phyloP scores from a whole-genome alignment of 2,797 vertebrate genomes.

The Distichodus sexfasciatus region DNA sequence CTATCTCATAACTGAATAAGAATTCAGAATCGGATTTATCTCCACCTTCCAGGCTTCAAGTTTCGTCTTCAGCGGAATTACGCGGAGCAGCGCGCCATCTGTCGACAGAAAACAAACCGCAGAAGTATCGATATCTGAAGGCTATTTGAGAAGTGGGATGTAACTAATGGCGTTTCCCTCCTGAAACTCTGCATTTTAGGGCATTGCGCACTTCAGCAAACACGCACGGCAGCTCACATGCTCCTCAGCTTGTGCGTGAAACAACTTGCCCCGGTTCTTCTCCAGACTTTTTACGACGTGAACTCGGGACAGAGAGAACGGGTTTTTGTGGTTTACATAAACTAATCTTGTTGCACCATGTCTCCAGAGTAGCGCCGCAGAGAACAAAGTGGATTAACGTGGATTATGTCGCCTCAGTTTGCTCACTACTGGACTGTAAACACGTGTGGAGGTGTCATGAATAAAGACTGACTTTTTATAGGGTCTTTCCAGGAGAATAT shows the following conservation, averaged over 20 bases:
- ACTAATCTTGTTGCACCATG: neutral
- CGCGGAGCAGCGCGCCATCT: neutral
- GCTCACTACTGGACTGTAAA: no score
- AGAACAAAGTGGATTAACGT: conserved; percentile 26
- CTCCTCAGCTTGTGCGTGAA: neutral
- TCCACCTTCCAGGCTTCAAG: no score
- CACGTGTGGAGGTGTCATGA: no score
- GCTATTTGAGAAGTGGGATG: neutral
- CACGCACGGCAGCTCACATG: no score
- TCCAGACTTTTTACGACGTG: no score
- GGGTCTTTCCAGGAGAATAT: no score
- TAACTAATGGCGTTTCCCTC: neutral
- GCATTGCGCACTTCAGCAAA: no score
- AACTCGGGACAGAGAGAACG: neutral
- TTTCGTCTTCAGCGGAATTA: neutral
- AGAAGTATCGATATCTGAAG: neutral
- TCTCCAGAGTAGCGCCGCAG: neutral
- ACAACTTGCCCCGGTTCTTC: no score
- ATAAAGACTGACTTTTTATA: no score
- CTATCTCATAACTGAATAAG: no score
- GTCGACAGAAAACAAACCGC: neutral
- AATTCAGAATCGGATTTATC: no score
- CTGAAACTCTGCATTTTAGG: neutral
- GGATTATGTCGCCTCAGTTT: conserved; percentile 30
- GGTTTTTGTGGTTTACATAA: neutral